Conservation (phyloP, 2,113 vertebrate genomes). For the Siphamia tubifer region DNA sequence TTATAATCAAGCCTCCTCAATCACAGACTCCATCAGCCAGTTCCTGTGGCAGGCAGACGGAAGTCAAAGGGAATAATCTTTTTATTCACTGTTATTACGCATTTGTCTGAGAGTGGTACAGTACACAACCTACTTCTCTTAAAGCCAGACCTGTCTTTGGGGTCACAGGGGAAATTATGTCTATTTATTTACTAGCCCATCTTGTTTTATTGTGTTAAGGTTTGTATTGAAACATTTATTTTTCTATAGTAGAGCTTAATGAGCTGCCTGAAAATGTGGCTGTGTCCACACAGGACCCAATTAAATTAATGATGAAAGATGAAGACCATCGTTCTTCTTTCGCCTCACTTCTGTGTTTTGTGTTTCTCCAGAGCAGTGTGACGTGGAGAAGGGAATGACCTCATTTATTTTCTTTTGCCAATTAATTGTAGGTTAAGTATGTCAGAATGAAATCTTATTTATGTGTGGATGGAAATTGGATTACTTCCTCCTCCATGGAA, state of each 20-base stretch:
- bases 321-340: constrained; percentile 39
- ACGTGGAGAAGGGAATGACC: constrained; percentile 3
- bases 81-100: constrained; percentile 25
- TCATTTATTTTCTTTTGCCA: constrained; percentile 44
- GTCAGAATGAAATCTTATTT: constrained; percentile 30
- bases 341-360: constrained; percentile 1
- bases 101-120: constrained; percentile 8
- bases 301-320: constrained; percentile 57
- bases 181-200: constrained; percentile 51
- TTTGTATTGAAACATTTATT: constrained; percentile 60
- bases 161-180: constrained; percentile 52
- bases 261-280: constrained; percentile 54
- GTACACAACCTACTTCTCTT: neutral
- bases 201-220: constrained; percentile 57
- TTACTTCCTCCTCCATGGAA: constrained; percentile 13
- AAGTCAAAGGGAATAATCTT: constrained; percentile 12
- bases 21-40: neutral
- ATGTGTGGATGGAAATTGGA: constrained; percentile 26
- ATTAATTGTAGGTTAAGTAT: constrained; percentile 56
- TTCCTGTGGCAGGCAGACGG: neutral
- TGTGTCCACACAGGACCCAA: constrained; percentile 63
- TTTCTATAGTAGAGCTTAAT: constrained; percentile 53
- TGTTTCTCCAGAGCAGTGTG: constrained; percentile 1
- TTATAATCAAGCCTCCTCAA: constrained; percentile 30
- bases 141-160: constrained; percentile 14